Evolutionary conservation across 2,113 vertebrate species (phyloP), one percentile per base, ranked within the genome.

Genomic region (Psephotus haematonotus): DNA sequence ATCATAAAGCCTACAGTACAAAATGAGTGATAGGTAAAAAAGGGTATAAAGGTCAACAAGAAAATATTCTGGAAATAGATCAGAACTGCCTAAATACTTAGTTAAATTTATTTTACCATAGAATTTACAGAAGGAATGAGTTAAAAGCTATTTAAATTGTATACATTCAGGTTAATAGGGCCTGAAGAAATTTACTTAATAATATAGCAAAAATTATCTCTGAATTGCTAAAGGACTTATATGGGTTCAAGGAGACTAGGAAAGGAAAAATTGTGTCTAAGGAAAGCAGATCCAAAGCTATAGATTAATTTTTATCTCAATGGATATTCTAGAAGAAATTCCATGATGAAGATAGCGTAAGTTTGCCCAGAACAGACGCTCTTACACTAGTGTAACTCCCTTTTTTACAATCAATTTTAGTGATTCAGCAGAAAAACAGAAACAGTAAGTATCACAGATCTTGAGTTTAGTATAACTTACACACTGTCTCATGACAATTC

Each of bases 21-120:
- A 89, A 87, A 82, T 93, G 83, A 97, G 28, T 86, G 88, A 35
- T 80, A 86, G 70, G 65, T 68, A 79, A 92, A 89, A 93, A 89
- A 13, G 1, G 39, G 28, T 31, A 78, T 64, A 93, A 93, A 95
- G 27, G 43, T 44, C 29, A 95, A 69, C 8, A 89, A 13, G 41
- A 87, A 95, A 88, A 76, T 71, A 10, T 81, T 78, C 91, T 86
- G 68, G 64, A 88, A 97, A 83, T 70, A 77, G 7, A 81, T 53
- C 29, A 81, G 12, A 90, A 91, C 16, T 76, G n/a, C 43, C 9
- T 13, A 67, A 46, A 70, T 35, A 70, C 28, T 64, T 39, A 47
- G 29, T 22, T 88, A 86, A 86, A 70, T 81, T 78, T 68, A 74
- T 67, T 23, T 90, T 78, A 80, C 7, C 8, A 47, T 0, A 64